Evolutionary conservation across 2,113 vertebrate species (phyloP).

Genomic region (Gavia stellata): DNA sequence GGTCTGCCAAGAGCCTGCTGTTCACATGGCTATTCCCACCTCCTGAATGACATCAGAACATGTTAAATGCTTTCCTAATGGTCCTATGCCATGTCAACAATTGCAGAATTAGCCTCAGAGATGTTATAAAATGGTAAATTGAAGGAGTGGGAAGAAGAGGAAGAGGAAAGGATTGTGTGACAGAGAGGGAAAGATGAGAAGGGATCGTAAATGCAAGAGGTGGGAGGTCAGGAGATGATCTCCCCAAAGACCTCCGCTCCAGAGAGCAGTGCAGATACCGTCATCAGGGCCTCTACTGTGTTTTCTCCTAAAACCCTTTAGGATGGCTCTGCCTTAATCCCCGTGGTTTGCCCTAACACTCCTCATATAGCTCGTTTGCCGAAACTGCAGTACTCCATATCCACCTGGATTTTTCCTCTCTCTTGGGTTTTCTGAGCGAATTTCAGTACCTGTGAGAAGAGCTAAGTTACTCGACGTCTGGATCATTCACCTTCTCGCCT

Average conservation of each 20-base stretch:
- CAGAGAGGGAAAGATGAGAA: background rate
- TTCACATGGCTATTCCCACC: background rate
- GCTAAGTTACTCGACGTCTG: background rate
- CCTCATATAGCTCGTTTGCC: background rate
- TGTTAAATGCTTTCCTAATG: background rate
- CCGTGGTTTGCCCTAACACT: rapidly evolving
- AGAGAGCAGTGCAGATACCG: background rate
- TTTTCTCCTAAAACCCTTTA: background rate
- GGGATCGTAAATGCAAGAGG: background rate
- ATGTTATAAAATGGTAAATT: background rate
- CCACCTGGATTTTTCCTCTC: background rate
- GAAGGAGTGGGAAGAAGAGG: background rate
- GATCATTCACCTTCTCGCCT: background rate
- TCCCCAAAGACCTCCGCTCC: background rate
- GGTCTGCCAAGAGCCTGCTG: background rate
- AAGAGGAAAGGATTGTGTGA: background rate
- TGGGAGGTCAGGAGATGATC: background rate
- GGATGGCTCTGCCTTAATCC: background rate
- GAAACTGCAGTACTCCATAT: background rate
- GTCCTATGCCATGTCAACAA: background rate
- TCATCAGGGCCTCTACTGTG: background rate
- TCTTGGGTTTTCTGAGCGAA: background rate
- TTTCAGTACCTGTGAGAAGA: background rate
- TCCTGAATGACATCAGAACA: background rate
- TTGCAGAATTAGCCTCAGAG: background rate